Evolutionary conservation across 2,888 invertebrate species (phyloP).

Genomic region (Rotaria socialis): DNA sequence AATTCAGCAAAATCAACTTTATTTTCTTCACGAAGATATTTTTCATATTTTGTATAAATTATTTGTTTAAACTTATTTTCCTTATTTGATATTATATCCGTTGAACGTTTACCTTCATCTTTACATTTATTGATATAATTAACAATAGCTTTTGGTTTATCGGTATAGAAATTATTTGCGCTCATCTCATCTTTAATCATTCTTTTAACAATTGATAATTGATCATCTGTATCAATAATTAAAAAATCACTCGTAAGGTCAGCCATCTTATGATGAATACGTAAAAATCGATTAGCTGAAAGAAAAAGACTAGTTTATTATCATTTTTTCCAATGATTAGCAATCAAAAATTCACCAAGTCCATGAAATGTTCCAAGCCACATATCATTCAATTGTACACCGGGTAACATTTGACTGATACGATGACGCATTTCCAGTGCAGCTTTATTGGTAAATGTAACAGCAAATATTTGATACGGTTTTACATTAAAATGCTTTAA

Average conservation of each 20-base stretch:
- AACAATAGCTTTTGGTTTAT: conserved; percentile 26
- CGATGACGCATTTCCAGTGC: conserved; percentile 3
- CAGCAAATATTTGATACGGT: not conserved
- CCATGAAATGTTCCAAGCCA: conserved; percentile 14
- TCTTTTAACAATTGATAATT: not conserved
- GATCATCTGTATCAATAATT: not conserved
- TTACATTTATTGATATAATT: conserved; percentile 12
- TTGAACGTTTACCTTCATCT: conserved; percentile 12
- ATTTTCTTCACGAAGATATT: not conserved
- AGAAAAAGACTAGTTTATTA: not conserved
- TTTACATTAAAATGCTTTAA: not conserved
- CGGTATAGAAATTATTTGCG: not conserved
- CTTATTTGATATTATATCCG: not conserved
- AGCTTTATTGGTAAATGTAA: conserved; percentile 6
- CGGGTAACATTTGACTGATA: not conserved
- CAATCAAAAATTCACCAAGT: not conserved
- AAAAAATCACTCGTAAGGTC: not conserved
- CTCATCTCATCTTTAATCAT: not conserved
- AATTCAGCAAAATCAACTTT: not conserved
- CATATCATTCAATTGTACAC: not conserved
- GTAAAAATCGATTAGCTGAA: conserved; percentile 1
- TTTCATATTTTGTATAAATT: not conserved
- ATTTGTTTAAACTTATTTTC: not conserved
- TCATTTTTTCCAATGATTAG: no score
- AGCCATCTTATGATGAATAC: conserved; percentile 26